These are phyloP conservation scores for Noturus placidus DNA, from an alignment of 2,113 vertebrate species.

Conservation along the genomic window DNA sequence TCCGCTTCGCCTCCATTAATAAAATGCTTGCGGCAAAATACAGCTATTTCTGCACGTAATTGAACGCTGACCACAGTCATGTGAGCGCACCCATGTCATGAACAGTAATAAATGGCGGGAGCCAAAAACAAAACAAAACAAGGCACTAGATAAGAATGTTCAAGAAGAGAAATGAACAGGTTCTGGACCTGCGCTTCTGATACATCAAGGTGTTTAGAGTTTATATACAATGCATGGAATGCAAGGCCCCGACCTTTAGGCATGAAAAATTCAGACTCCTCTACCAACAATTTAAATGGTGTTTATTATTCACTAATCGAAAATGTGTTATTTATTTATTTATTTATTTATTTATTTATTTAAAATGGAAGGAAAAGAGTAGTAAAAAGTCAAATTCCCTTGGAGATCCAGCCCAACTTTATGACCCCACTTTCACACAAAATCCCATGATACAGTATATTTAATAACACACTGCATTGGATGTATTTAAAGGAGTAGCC, in stretches of 20 bases:
- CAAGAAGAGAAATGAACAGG: neutral
- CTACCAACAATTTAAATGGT: neutral
- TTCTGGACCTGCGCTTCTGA: no score
- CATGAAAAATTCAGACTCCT: neutral
- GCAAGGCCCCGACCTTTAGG: neutral
- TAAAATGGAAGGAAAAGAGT: no score
- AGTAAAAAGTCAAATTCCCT: no score
- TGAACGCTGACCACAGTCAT: constrained; percentile 18
- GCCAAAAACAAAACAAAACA: no score
- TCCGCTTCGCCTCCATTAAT: neutral
- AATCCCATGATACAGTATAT: no score
- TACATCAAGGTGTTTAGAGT: neutral
- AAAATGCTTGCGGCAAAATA: constrained; percentile 16
- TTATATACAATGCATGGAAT: neutral
- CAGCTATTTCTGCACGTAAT: constrained; percentile 10
- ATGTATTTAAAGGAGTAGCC: no score
- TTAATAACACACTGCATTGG: no score
- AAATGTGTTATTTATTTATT: neutral
- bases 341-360: no score
- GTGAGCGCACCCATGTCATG: neutral
- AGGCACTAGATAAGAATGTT: neutral
- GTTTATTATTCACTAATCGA: neutral
- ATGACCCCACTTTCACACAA: no score
- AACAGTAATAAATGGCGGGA: neutral
- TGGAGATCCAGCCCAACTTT: no score